phyloP scores from a whole-genome alignment of 2,888 invertebrate species.

The Beris morrisii region DNA sequence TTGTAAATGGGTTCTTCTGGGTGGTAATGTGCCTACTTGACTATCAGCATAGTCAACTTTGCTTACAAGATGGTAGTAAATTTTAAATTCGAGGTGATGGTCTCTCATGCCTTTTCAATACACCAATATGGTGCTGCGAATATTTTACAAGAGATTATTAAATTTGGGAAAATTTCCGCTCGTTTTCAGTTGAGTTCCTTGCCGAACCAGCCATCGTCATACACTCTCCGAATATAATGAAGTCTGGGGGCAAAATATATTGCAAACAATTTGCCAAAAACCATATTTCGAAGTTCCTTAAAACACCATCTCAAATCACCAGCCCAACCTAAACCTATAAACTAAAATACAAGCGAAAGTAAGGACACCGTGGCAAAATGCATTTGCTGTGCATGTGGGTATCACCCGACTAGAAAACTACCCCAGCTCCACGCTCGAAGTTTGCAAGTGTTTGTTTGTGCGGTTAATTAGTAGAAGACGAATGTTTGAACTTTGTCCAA shows the following conservation, averaged over 20 bases:
- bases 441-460: constrained; percentile 23
- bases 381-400: constrained; percentile 18
- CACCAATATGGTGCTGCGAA: too few relatives aligned
- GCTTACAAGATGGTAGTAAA: too few relatives aligned
- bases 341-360: too few relatives aligned
- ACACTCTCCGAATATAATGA: constrained; percentile 18
- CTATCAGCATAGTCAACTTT: too few relatives aligned
- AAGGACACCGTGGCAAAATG: not conserved
- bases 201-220: not conserved
- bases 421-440: not conserved
- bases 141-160: too few relatives aligned
- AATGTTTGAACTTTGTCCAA: constrained; percentile 31
- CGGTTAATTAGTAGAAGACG: constrained; percentile 34
- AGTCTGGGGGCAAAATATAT: constrained; percentile 23
- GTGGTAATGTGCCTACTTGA: too few relatives aligned
- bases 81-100: too few relatives aligned
- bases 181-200: too few relatives aligned
- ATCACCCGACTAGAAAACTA: not conserved
- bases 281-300: constrained; percentile 1
- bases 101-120: too few relatives aligned
- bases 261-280: constrained; percentile 3
- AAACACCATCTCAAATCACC: constrained; percentile 6
- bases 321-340: not conserved
- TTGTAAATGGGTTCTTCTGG: too few relatives aligned
- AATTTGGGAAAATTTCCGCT: too few relatives aligned